A percentile compares a stretch with the other conserved stretches of the same genome.
These are phyloP conservation scores for human DNA, from an alignment of 2,113 vertebrate genomes.

Conservation along the genomic window DNA sequence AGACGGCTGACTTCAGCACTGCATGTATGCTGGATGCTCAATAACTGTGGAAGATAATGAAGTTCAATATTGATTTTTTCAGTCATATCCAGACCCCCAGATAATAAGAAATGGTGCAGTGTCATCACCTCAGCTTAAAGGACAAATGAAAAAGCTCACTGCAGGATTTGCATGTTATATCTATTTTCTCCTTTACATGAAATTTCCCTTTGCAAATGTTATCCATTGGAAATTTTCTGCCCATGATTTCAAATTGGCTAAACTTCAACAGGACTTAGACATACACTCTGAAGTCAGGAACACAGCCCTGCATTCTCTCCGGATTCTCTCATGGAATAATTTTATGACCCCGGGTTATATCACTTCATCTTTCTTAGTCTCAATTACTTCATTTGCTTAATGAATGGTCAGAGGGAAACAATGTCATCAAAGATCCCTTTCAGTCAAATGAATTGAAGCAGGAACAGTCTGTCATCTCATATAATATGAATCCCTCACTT, in stretches of 20 bases:
- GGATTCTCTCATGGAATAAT: not conserved
- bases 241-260: not conserved
- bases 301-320: not conserved
- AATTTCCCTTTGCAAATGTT: not conserved
- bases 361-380: not conserved
- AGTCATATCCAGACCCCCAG: not conserved
- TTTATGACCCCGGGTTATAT: not conserved
- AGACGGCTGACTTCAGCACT: not conserved
- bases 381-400: not conserved
- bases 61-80: not conserved
- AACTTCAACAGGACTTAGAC: not conserved
- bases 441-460: not conserved
- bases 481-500: not conserved
- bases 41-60: not conserved
- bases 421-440: not conserved
- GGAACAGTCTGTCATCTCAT: not conserved
- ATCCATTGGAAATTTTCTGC: not conserved
- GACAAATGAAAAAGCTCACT: not conserved
- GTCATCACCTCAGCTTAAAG: not conserved
- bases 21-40: not conserved
- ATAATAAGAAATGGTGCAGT: not conserved
- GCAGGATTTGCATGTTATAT: not conserved
- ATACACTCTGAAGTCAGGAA: not conserved
- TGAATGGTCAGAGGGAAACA: not conserved
- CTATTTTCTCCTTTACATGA: not conserved